Base-by-base conservation (phyloP, 2,888 invertebrate species). In the Zygaena filipendulae region DNA sequence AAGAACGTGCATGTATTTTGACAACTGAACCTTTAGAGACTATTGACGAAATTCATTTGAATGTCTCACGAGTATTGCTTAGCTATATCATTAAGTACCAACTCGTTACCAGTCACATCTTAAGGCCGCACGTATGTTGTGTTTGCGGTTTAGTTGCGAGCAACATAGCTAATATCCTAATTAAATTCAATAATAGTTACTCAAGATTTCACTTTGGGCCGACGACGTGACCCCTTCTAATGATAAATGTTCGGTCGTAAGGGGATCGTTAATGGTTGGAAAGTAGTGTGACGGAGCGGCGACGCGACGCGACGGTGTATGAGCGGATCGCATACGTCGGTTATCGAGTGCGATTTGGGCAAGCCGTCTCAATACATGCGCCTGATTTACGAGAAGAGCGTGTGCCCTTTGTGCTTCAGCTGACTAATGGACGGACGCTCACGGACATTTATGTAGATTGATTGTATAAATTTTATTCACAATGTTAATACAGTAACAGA, bases 381-480 rank as follows among this genome's bases (percentile, higher is more conserved):
- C 50, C 68, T 79, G 79, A 79, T 79, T 79, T 79, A 79, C 79
- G 79, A 72, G 72, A 68, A 59, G 69, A 71, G 67, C 77, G 77
- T 72, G 79, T 72, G 79, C 74, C 75, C 77, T 77, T 79, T 79
- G 77, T 79, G 58, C 75, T 72, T 64, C 49, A 54, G 51, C 69
- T 77, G 67, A 79, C 75, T 79, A 79, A 79, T 79, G 79, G 75
- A 75, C 75, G 68, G 69, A 71, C 77, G 77, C 74, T 74, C 77
- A 77, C 68, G 70, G 75, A 79, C 79, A 74, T 77, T 79, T 79
- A 77, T 79, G 77, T 79, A 77, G 79, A 79, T 77, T 79, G 77
- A 79, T 79, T 77, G 77, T 75, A 77, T 79, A 62, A 79, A 79
- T 79, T 79, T 79, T 77, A 79, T 79, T 77, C 77, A 79, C 77